Conservation (phyloP, 2,888 invertebrate genomes). For the Oxycera nigricornis region DNA sequence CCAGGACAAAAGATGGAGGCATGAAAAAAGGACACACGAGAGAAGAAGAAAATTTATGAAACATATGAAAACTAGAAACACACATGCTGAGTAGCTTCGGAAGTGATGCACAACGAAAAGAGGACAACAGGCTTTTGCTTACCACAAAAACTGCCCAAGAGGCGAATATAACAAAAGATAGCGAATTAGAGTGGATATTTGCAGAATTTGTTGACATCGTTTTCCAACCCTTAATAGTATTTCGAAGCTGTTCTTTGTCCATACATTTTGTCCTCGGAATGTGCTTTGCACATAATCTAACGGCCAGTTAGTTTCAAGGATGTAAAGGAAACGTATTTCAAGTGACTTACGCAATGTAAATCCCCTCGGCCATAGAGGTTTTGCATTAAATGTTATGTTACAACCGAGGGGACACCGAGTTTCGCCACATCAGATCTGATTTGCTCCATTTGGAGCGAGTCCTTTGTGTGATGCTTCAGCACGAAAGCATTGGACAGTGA, state of each 20-base stretch:
- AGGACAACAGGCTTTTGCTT: not conserved
- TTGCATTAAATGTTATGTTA: constrained; percentile 1
- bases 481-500: not conserved
- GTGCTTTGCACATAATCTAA: not conserved
- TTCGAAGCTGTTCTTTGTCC: not conserved
- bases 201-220: constrained; percentile 33
- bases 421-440: not conserved
- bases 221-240: constrained; percentile 11
- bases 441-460: not conserved
- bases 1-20: not conserved
- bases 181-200: constrained; percentile 17
- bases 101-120: not conserved
- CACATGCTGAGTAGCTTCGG: not conserved
- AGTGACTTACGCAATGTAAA: not conserved
- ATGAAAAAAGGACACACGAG: not conserved
- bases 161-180: constrained; percentile 11
- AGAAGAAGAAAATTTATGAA: not conserved
- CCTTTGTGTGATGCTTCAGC: not conserved
- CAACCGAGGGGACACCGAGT: not conserved
- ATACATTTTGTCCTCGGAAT: not conserved
- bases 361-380: not conserved
- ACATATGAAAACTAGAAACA: not conserved
- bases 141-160: constrained; percentile 6
- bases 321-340: not conserved
- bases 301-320: not conserved